These are phyloP conservation scores for Drosophila kepulauana DNA, from an alignment of 1,140 invertebrate genomes.

Conservation along the genomic window DNA sequence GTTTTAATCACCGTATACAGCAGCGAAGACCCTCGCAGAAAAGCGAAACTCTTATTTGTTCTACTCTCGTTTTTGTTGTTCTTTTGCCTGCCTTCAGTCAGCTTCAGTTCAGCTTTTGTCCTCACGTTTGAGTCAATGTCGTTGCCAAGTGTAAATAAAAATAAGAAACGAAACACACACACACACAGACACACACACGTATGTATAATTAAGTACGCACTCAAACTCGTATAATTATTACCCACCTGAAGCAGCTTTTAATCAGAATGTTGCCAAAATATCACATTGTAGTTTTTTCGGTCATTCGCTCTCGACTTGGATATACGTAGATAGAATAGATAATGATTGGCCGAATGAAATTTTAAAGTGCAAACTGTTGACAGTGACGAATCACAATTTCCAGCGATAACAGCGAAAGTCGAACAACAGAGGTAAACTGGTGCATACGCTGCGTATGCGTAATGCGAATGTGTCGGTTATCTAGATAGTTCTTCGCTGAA, in stretches of 20 bases:
- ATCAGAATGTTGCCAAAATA: slow-evolving; percentile 3
- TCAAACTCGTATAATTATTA: slow-evolving; percentile 10
- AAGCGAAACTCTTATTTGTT: slow-evolving; percentile 19
- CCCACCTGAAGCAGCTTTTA: slow-evolving; percentile 9
- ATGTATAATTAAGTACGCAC: slow-evolving; percentile 5
- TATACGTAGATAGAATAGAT: slow-evolving; percentile 4
- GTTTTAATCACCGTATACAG: slow-evolving; percentile 63
- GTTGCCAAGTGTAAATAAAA: slow-evolving; percentile 12
- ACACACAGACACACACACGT: background rate
- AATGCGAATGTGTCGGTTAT: background rate
- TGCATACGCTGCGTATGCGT: slow-evolving; percentile 5
- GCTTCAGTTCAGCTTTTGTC: slow-evolving; percentile 49
- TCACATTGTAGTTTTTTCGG: slow-evolving; percentile 2
- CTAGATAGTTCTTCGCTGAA: background rate
- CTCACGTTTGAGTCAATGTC: slow-evolving; percentile 29
- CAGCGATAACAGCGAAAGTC: background rate
- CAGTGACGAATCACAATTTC: slow-evolving; percentile 1
- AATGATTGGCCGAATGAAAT: slow-evolving; percentile 10
- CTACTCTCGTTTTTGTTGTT: slow-evolving; percentile 13
- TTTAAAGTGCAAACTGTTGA: background rate
- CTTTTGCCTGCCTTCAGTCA: slow-evolving; percentile 10
- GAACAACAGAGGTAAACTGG: background rate
- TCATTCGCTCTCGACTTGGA: background rate
- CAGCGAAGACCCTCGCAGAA: background rate
- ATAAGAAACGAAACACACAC: background rate